phyloP scores from a whole-genome alignment of 2,888 invertebrate species.

The Dusona sp. region DNA sequence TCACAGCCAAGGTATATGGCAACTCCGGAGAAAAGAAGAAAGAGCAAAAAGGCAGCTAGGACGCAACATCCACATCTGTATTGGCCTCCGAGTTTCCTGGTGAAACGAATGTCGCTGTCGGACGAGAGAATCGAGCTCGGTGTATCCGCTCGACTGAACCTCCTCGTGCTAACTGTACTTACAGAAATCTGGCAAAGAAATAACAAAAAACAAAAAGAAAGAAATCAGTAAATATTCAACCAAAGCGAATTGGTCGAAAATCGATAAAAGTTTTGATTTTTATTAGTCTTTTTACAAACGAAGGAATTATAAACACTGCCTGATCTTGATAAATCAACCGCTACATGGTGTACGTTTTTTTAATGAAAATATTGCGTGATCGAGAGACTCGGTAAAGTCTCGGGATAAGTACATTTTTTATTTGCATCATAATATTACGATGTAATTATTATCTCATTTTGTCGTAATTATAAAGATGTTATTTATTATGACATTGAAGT shows the following conservation, averaged over 20 bases:
- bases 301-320: not conserved
- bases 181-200: slow-evolving; percentile 85
- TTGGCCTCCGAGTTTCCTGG: slow-evolving; percentile 93
- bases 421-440: not conserved
- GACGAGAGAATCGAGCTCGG: slow-evolving; percentile 94
- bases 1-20: slow-evolving; percentile 89
- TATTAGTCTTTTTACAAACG: not conserved
- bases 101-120: slow-evolving; percentile 95
- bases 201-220: not conserved
- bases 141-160: slow-evolving; percentile 86
- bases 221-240: not conserved
- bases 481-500: not conserved
- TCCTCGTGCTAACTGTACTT: slow-evolving; percentile 85
- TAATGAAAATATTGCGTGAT: not conserved
- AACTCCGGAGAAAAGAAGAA: slow-evolving; percentile 90
- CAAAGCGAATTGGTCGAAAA: not conserved
- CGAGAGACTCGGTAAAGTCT: no score
- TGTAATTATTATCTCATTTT: not conserved
- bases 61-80: slow-evolving; percentile 95
- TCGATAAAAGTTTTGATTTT: not conserved
- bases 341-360: not conserved
- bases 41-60: slow-evolving; percentile 92
- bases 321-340: not conserved
- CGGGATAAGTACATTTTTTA: no score
- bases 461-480: not conserved